Base-by-base conservation (phyloP, 1,140 invertebrate genomes). In the Drosophila simulans region DNA sequence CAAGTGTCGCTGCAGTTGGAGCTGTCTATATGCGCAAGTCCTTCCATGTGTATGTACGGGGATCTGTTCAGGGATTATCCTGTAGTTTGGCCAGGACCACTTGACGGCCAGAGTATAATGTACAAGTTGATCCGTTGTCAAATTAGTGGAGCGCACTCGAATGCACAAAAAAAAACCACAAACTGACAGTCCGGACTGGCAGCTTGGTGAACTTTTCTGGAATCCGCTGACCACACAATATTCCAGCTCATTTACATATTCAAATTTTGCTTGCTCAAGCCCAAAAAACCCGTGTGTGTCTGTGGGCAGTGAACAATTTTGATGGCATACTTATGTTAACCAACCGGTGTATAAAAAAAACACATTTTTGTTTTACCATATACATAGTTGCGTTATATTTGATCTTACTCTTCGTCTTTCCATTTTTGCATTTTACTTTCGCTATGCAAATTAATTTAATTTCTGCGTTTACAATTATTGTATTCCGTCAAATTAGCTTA, bases 401-500 rank as follows among this genome's bases (percentile, higher is more conserved):
- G 39, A 48, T 59, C 53, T 46, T 75, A 17, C 5, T 13, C n/a
- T 53, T 53, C 25, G 3, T 11, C 12, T 39, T 39, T 13, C 22
- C 13, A 34, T 42, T 37, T 70, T 58, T 49, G 60, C 59, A 48
- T 37, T 64, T 22, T 10, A 43, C 46, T 40, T 51, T 11, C 20
- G 34, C 43, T 57, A 31, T 68, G 66, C 51, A 56, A 55, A 56
- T 56, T 34, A 20, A 31, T 35, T 65, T 53, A 27, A 70, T 48
- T 62, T 75, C 66, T 71, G 40, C 76, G 78, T 84, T 78, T 84
- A 90, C 76, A 84, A 69, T 89, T 89, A 89, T 89, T 89, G 84
- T 90, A 77, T 90, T 80, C 58, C 82, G 84, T 89, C 84, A 80
- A 90, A 89, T 80, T 89, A 89, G 72, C 85, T 89, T 89, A 89